phyloP scores from a whole-genome alignment of 2,113 vertebrate genomes.

The Neolamprologus toae region DNA sequence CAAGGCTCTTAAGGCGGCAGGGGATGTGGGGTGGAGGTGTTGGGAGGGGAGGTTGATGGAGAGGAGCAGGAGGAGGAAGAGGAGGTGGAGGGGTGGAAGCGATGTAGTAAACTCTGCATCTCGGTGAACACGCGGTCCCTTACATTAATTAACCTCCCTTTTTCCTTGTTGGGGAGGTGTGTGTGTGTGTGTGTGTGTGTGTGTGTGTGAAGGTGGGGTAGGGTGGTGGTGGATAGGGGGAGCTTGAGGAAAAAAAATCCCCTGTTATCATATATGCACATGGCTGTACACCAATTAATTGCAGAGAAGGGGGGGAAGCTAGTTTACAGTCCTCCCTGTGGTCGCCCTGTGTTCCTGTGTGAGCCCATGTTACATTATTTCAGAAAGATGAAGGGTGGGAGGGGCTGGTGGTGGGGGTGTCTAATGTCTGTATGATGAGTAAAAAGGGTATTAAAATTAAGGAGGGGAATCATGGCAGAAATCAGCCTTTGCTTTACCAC shows the following conservation, averaged over 20 bases:
- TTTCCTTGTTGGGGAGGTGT: conserved; percentile 76
- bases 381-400: conserved; percentile 40
- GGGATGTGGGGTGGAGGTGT: conserved; percentile 73
- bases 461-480: conserved; percentile 96
- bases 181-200: neutral
- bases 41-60: conserved; percentile 55
- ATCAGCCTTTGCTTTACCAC: conserved; percentile 88
- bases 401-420: conserved; percentile 46
- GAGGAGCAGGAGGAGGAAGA: conserved; percentile 61
- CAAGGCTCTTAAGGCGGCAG: conserved; percentile 97
- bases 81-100: conserved; percentile 58
- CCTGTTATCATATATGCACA: conserved; percentile 87
- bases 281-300: conserved; percentile 97
- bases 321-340: conserved; percentile 86
- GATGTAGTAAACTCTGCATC: conserved; percentile 92
- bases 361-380: conserved; percentile 61
- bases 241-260: neutral
- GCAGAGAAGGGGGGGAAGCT: conserved; percentile 58
- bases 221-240: neutral
- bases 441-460: conserved; percentile 99
- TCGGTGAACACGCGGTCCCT: conserved; percentile 82
- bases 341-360: conserved; percentile 65
- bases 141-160: conserved; percentile 99
- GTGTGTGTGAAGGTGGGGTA: neutral
- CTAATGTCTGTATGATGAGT: conserved; percentile 97